Percentiles rank a stretch among this genome's conserved stretches.
These are phyloP conservation scores for Forbesichthys agassizii DNA, from an alignment of 2,113 vertebrate genomes.

Conservation along the genomic window DNA sequence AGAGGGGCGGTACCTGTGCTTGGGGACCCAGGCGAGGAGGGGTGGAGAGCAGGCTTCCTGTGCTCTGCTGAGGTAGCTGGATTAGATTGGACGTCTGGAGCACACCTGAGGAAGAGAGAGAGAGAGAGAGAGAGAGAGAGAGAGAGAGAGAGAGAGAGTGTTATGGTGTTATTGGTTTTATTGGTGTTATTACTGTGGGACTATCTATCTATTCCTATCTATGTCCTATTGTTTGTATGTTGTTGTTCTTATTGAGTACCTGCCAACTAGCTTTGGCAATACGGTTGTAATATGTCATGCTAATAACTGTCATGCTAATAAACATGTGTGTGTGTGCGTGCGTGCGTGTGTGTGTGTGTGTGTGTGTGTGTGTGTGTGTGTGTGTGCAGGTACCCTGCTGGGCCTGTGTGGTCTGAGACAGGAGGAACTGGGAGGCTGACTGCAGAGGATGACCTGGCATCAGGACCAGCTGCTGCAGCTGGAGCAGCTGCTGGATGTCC, in stretches of 20 bases:
- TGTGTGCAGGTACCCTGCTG: slow-evolving; percentile 77
- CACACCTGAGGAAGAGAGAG: slow-evolving; percentile 73
- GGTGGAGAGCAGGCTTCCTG: slow-evolving; percentile 81
- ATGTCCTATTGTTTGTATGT: too few relatives aligned
- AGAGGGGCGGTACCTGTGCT: slow-evolving; percentile 77
- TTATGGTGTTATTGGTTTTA: too few relatives aligned
- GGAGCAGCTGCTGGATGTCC: slow-evolving; percentile 91
- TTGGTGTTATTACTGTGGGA: background rate
- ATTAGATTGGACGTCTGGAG: slow-evolving; percentile 89
- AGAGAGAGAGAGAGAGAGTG: too few relatives aligned
- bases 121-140: too few relatives aligned
- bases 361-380: background rate
- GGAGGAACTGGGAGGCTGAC: slow-evolving; percentile 88
- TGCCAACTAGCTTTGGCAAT: too few relatives aligned
- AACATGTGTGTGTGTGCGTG: background rate
- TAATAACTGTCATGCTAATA: too few relatives aligned
- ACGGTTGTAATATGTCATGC: too few relatives aligned
- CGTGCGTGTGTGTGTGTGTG: background rate
- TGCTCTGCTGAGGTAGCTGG: slow-evolving; percentile 93
- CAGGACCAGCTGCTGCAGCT: slow-evolving; percentile 89
- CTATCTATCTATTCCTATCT: too few relatives aligned
- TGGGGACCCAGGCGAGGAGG: slow-evolving; percentile 85
- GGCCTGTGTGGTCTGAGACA: slow-evolving; percentile 82
- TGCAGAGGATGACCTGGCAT: slow-evolving; percentile 87
- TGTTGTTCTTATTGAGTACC: too few relatives aligned